Base-by-base conservation (phyloP, 92 coral and sea anemone species). In the Heliopora coerulea region DNA sequence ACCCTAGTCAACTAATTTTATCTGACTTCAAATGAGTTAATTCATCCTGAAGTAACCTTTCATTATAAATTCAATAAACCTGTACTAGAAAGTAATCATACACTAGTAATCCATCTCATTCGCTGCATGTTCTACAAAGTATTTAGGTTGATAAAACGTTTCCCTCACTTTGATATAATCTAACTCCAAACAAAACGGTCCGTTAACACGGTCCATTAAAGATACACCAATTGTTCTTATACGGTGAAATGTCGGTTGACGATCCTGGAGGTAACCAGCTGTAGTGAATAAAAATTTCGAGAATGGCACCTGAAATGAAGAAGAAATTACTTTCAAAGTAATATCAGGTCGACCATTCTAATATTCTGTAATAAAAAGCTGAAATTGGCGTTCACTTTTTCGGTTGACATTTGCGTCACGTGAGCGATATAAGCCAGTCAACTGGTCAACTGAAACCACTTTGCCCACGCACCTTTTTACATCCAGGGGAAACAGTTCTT, bases 211-310 rank as follows among this genome's bases (percentile, higher is more conserved):
- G 58, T 95, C 99, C 34, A 96, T 96, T 46, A 95, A 73, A 0
- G 99, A 90, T 49, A 95, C 83, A 3, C 96, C 99, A 34, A 95
- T 58, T 14, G 99, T 95, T 79, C 95, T 85, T 49, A 91, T 74
- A 57, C 96, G 81, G 23, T 96, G 96, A 40, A 95, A 90, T 42
- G 85, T 88, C 91, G 91, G 91, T 74, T 95, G 99, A 34, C 91
- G 93, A 69, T 95, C 99, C 63, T 95, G 99, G 6, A 95, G 81
- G 70, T 90, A 95, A 23, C 99, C 99, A 62, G 96, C 86, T 50
- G 91, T 95, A n/a, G 99, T 95, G 29, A 95, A 74, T 58, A 95
- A 65, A 49, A 95, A 95, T 78, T 95, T 95, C 34, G 91, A 87
- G 83, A 95, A 95, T 29, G 99, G 99, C 24, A 95, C 76, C 99